Percentiles rank a stretch among this genome's conserved stretches.
phyloP scores from a whole-genome alignment of 2,797 vertebrate genomes.

The Diplodus puntazzo region DNA sequence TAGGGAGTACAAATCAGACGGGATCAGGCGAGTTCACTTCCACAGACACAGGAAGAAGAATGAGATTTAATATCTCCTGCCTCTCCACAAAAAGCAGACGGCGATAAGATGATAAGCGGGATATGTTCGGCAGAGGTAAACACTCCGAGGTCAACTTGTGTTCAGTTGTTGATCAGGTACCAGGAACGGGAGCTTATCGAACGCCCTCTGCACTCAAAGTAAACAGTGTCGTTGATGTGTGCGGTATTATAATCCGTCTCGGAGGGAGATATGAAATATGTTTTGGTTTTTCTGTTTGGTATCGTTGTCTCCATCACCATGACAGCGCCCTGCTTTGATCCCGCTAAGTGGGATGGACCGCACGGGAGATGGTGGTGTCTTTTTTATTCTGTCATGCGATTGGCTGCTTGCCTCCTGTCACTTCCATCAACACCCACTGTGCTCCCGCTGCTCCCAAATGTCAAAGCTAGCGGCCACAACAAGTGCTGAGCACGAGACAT shows the following conservation, averaged over 20 bases:
- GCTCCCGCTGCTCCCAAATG: not conserved
- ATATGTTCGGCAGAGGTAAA: slow-evolving; percentile 27
- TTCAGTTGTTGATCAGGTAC: slow-evolving; percentile 28
- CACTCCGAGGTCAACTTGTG: slow-evolving; percentile 29
- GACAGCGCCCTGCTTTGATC: slow-evolving; percentile 74
- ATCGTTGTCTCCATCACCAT: slow-evolving; percentile 65
- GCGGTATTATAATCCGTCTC: slow-evolving; percentile 37
- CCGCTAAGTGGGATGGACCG: slow-evolving; percentile 68
- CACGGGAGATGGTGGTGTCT: slow-evolving; percentile 66
- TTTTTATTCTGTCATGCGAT: slow-evolving; percentile 50
- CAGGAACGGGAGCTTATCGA: slow-evolving; percentile 43
- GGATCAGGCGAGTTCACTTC: slow-evolving; percentile 40
- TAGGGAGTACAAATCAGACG: slow-evolving; percentile 54
- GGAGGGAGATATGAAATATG: slow-evolving; percentile 22
- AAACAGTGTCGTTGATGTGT: slow-evolving; percentile 30
- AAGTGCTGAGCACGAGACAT: not conserved
- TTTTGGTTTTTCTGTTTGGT: slow-evolving; percentile 43
- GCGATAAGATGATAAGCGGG: slow-evolving; percentile 45
- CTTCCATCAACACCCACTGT: slow-evolving; percentile 60
- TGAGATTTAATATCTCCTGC: slow-evolving; percentile 35
- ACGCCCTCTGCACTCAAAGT: slow-evolving; percentile 14
- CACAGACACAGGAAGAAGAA: slow-evolving; percentile 47
- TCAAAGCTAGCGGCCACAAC: not conserved
- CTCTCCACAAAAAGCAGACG: slow-evolving; percentile 22
- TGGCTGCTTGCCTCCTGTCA: not conserved